phyloP scores from a whole-genome alignment of 2,797 vertebrate genomes.

The Lutjanus argentimaculatus region DNA sequence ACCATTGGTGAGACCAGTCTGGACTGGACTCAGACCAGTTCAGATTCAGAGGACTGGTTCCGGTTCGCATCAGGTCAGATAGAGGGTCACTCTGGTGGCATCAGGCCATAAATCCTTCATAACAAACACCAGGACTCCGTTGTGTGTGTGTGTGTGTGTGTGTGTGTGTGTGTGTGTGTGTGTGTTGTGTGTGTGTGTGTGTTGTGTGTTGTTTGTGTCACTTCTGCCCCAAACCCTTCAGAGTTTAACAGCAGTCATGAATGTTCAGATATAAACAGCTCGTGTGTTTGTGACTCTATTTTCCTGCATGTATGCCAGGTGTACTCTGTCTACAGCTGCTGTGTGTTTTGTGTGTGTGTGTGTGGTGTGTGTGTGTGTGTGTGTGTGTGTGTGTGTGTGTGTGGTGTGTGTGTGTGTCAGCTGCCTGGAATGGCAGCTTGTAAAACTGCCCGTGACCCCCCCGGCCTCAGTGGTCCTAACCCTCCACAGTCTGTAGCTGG shows the following conservation, averaged over 20 bases:
- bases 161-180: neutral
- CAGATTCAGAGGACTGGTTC: neutral
- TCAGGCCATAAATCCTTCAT: too few relatives aligned
- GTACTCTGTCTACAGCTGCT: slow-evolving; percentile 1
- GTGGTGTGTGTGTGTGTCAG: slow-evolving; percentile 1
- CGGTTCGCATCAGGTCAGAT: neutral
- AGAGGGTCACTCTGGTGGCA: neutral
- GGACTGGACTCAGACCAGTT: neutral
- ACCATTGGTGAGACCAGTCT: too few relatives aligned
- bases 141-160: too few relatives aligned
- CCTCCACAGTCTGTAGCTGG: slow-evolving; percentile 1
- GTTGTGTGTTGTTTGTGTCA: too few relatives aligned
- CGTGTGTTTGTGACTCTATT: slow-evolving; percentile 10
- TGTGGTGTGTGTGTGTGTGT: neutral
- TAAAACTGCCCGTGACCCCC: slow-evolving; percentile 9
- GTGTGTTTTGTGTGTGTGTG: slow-evolving; percentile 1
- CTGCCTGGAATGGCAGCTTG: slow-evolving; percentile 12
- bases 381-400: slow-evolving; percentile 1
- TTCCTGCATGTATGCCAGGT: slow-evolving; percentile 20
- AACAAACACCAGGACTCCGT: too few relatives aligned
- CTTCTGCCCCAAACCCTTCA: neutral
- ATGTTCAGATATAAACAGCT: neutral
- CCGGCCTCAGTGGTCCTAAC: neutral
- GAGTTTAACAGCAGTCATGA: neutral
- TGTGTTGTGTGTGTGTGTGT: too few relatives aligned